Evolutionary conservation across 1,140 invertebrate genomes (phyloP), one percentile per base, ranked within the genome.

Genomic region (Trachymyrmex septentrionalis): DNA sequence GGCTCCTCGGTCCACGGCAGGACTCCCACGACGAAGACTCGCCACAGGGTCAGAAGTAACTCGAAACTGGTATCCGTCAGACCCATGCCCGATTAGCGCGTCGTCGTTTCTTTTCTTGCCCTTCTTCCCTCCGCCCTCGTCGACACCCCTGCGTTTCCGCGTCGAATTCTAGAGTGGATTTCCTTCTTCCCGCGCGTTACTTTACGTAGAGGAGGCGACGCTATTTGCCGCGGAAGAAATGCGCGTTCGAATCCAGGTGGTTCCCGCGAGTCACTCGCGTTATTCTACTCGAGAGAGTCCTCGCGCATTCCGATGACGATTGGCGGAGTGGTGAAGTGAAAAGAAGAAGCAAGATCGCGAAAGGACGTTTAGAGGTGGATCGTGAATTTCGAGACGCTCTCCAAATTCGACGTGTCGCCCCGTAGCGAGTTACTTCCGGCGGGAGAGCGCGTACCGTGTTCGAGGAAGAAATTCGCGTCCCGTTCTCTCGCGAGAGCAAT

Each of bases 61-160:
- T 95, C 94, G 92, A 96, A 96, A 94, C 95, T 96, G 87, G 95
- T 95, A 92, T 96, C 95, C 90, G 92, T 95, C 92, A 96, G 92
- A 94, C 95, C 96, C 96, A 96, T 96, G 85, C 89, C 92, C 81
- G 67, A 38, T 85, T 19, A 59, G 34, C 21, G n/a, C 55, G 55
- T 44, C 66, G 66, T 48, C 64, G 64, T 67, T 44, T 14, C 12
- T 69, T 12, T 30, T 34, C 50, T 55, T 78, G 57, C 34, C 64
- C 55, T 71, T 44, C n/a, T 57, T 27, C 9, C 69, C 48, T 10
- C 16, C 14, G 7, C 48, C 27, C 4, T 21, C 27, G 21, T n/a
- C 19, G 55, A 14, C 67, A 10, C 7, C 38, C 38, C 19, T 48
- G 44, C 50, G 24, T 27, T n/a, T n/a, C n/a, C 24, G 9, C 27